Base-by-base conservation (phyloP, 30 jellyfish, hydroid and myxozoan species). In the Cassiopea xamachana region DNA sequence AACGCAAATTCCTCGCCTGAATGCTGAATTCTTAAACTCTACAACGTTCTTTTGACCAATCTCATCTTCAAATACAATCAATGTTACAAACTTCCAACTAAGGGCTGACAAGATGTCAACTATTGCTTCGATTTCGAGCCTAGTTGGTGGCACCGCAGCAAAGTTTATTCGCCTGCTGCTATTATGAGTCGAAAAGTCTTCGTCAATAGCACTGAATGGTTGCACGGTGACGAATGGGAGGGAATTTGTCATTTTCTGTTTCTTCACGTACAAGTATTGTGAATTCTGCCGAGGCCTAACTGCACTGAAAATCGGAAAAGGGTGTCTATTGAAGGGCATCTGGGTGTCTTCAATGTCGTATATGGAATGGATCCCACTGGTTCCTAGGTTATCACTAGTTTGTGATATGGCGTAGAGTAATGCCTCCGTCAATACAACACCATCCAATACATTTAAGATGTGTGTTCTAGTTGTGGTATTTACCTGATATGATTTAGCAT, bases 81-180 rank as follows among this genome's bases (percentile, higher is more conserved):
- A 83, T 12, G 97, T 47, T 15, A 90, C 81, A 83, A 89, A 93
- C 17, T 74, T 89, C 96, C 97, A 93, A 16, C 84, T 49, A n/a
- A 93, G 88, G 5, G 69, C 7, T 18, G 39, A 59, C 55, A 93
- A 18, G 13, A 93, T 64, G 46, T 93, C 97, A 6, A 87, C 58
- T 19, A 87, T 50, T 13, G 92, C 94, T 27, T 88, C 45, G 46
- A 87, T 45, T 49, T 77, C 90, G 48, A 59, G 55, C 13, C 83
- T 45, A 60, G 81, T 83, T 16, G 98, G 86, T 10, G 97, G 98
- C 7, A 89, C 97, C 14, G 85, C 82, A 12, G 97, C 83, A 68
- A 51, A 87, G 49, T 58, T 75, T 27, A 55, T 77, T 46, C 71
- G 74, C 15, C 74, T 64, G 8, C 6, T 2, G 43, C 43, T 27